phyloP scores from a whole-genome alignment of 2,113 vertebrate species.

The Gavia stellata region DNA sequence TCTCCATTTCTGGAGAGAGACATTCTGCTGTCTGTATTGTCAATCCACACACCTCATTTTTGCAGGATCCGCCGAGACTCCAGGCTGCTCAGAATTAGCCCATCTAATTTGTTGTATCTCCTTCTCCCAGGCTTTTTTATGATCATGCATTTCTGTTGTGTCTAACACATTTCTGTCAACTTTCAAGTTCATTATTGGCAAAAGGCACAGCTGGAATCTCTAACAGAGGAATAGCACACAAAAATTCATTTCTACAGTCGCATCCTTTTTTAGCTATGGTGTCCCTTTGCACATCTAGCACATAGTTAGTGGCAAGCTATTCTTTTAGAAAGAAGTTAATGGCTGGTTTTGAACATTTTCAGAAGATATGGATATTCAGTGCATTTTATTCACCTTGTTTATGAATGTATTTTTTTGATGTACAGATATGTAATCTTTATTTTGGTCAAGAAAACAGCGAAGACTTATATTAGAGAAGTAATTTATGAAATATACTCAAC shows the following conservation, averaged over 20 bases:
- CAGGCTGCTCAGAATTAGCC: slow-evolving; percentile 7
- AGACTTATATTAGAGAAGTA: neutral
- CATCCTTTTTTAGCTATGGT: neutral
- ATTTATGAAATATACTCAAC: neutral
- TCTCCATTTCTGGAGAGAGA: neutral
- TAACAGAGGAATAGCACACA: neutral
- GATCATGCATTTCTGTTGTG: neutral
- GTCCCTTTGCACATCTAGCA: neutral
- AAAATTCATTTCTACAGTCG: neutral
- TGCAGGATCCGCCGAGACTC: neutral
- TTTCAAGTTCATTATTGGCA: slow-evolving; percentile 7
- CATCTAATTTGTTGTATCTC: slow-evolving; percentile 28
- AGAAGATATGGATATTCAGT: neutral
- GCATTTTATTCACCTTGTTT: neutral
- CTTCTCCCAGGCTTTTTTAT: slow-evolving; percentile 28
- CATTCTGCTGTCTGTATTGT: neutral
- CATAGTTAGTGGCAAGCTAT: neutral
- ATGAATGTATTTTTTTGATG: neutral
- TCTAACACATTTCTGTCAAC: neutral
- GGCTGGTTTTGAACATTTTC: neutral
- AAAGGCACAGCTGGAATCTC: slow-evolving; percentile 20
- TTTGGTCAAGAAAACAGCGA: neutral
- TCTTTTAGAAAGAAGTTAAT: neutral
- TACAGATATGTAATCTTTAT: neutral
- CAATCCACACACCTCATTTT: neutral